These are phyloP conservation scores for Nothobranchius kuhntae DNA, from an alignment of 2,113 vertebrate genomes.

Conservation along the genomic window DNA sequence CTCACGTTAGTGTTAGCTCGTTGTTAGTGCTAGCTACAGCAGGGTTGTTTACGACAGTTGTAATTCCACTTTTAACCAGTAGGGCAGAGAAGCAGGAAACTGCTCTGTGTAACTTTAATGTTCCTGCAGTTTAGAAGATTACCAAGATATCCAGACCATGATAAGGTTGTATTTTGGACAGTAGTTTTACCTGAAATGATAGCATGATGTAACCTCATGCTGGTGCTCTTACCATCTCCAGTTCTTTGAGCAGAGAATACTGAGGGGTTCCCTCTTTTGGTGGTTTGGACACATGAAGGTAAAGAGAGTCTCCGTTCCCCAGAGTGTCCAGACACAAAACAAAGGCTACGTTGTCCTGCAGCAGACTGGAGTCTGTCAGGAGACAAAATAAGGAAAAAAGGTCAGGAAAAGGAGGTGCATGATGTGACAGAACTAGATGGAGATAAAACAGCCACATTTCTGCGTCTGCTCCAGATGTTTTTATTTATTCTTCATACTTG, in stretches of 20 bases:
- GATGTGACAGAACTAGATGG: neutral
- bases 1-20: too few species aligned
- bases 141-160: too few species aligned
- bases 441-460: neutral
- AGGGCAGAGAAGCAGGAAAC: too few species aligned
- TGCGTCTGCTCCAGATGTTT: neutral
- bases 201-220: too few species aligned
- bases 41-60: too few species aligned
- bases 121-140: too few species aligned
- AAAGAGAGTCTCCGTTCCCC: constrained; percentile 85
- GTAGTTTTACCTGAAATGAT: too few species aligned
- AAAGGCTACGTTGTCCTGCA: constrained; percentile 98
- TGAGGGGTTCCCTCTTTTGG: constrained; percentile 94
- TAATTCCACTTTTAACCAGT: too few species aligned
- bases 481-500: neutral
- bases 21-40: too few species aligned
- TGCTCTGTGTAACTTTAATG: too few species aligned
- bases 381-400: neutral
- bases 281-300: constrained; percentile 96
- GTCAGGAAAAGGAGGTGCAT: neutral
- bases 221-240: constrained; percentile 82
- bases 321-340: constrained; percentile 95
- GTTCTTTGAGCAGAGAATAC: constrained; percentile 87
- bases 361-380: constrained; percentile 89
- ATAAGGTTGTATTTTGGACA: too few species aligned